Evolutionary conservation across 2,113 vertebrate species (phyloP), one percentile per base, ranked within the genome.

Genomic region (Solenodon paradoxus): DNA sequence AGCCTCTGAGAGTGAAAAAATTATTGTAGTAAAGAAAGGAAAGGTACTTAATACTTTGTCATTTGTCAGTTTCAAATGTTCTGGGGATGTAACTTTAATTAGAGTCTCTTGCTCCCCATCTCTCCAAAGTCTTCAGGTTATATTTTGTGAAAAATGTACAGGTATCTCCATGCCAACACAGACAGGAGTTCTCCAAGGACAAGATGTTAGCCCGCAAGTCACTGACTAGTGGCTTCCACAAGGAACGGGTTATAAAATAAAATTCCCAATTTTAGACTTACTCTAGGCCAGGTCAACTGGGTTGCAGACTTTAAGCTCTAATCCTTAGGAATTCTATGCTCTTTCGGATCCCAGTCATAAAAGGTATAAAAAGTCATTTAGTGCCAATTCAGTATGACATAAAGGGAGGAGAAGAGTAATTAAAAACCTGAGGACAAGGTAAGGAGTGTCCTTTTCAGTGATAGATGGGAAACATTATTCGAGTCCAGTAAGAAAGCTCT

Each of bases 311-410:
- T 88, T 42, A 80, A 42, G 42, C 55, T 32, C 53, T 10, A 63
- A 88, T 79, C 51, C 63, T 51, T 7, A 71, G 77, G 38, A 69
- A 77, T 84, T 42, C n/a, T 84, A n/a, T 63, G 30, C 45, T 51
- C 75, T 66, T 72, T 57, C 72, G 85, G 35, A 88, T 88, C 45
- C 49, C 75, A 57, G 53, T 61, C 63, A 94, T 64, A 94, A 88
- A 64, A 55, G 35, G 42, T 10, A 55, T 35, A 19, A 42, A 49
- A 40, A 42, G 49, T 35, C 55, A 85, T 38, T 85, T 45, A 40
- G 38, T 59, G 40, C 51, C 83, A 77, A n/a, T 40, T 87, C 32
- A n/a, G 12, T 12, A 6, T 61, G 64, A 55, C 61, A 72, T n/a
- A 69, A 82, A 89, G 35, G 66, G 72, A 55, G 15, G 45, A 91